Evolutionary conservation across 2,888 invertebrate genomes (phyloP).

Genomic region (Dysmachus trigonus): DNA sequence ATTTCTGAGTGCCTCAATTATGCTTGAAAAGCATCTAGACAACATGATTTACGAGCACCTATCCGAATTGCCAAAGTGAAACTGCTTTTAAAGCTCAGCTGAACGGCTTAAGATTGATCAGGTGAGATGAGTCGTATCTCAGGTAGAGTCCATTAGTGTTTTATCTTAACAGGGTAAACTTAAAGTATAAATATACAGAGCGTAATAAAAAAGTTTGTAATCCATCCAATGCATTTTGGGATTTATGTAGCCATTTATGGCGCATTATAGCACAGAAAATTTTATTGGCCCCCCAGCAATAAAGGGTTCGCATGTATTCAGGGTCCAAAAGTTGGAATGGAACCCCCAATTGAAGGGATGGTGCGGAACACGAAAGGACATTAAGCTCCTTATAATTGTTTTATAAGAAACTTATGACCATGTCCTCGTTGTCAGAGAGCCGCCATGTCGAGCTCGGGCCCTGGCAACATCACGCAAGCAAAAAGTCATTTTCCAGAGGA

Average conservation of each 20-base stretch:
- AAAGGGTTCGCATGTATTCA: not conserved
- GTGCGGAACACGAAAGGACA: not conserved
- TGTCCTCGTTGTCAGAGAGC: not conserved
- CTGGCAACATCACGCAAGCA: not conserved
- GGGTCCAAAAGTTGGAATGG: not conserved
- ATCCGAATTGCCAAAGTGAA: not conserved
- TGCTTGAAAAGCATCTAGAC: not conserved
- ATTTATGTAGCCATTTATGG: not conserved
- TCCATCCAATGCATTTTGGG: not conserved
- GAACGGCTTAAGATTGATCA: not conserved
- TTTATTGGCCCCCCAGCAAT: not conserved
- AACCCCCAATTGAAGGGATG: not conserved
- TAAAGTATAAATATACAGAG: not conserved
- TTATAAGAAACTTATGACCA: not conserved
- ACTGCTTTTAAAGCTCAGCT: not conserved
- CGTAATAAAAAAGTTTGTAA: not conserved
- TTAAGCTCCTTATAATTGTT: not conserved
- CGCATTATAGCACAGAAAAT: not conserved
- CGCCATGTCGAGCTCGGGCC: not conserved
- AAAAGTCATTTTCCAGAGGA: constrained; percentile 11
- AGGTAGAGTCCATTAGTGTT: not conserved
- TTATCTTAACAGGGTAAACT: not conserved
- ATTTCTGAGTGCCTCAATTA: not conserved
- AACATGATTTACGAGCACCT: not conserved
- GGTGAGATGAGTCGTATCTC: not conserved